Conservation (phyloP, 2,888 invertebrate species). For the Luffia ferchaultella region DNA sequence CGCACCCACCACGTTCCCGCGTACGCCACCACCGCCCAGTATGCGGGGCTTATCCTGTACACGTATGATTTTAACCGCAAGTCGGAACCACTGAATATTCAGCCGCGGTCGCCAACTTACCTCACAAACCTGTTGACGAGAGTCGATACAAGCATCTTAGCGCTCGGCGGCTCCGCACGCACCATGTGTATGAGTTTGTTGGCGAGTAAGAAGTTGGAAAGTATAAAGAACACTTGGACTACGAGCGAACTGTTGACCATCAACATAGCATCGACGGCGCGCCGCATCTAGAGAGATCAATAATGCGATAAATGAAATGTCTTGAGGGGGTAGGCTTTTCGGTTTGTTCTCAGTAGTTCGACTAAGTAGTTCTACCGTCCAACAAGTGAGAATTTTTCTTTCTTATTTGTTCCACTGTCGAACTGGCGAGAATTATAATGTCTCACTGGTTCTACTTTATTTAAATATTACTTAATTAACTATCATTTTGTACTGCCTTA, state of each 20-base stretch:
- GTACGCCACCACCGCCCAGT: slow-evolving; percentile 49
- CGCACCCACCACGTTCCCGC: slow-evolving; percentile 46
- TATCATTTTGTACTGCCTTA: no score
- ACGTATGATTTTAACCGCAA: not conserved
- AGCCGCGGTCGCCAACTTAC: slow-evolving; percentile 18
- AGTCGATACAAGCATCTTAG: slow-evolving; percentile 28
- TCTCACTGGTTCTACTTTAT: no score
- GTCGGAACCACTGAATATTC: not conserved
- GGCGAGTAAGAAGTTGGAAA: slow-evolving; percentile 52
- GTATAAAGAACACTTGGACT: slow-evolving; percentile 55
- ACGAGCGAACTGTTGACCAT: slow-evolving; percentile 53
- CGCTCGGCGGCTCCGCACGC: slow-evolving; percentile 20
- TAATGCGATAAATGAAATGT: not conserved
- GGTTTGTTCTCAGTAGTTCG: no score
- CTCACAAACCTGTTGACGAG: slow-evolving; percentile 49
- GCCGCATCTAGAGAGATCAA: slow-evolving; percentile 28
- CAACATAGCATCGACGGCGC: slow-evolving; percentile 35
- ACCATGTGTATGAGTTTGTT: slow-evolving; percentile 43
- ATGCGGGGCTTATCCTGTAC: slow-evolving; percentile 42
- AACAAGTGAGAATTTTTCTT: no score
- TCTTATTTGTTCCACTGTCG: no score
- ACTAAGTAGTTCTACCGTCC: no score
- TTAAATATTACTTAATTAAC: no score
- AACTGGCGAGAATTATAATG: no score
- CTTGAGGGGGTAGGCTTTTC: no score